Conservation (phyloP, 2,888 invertebrate genomes). For the Coelogynopora nodosa region DNA sequence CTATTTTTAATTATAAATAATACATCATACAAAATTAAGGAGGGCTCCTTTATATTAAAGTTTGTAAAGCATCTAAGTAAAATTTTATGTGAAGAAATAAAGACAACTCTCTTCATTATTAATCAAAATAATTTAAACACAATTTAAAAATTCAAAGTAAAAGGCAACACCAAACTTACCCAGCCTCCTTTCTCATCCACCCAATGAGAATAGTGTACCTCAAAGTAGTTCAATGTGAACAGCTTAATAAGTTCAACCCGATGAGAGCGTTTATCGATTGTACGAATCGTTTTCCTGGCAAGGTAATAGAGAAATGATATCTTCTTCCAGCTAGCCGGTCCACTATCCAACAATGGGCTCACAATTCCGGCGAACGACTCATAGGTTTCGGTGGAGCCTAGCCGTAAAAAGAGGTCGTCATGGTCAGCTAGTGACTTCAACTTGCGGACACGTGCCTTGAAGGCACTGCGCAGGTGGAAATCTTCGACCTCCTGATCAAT, state of each 20-base stretch:
- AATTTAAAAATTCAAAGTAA: too few species aligned
- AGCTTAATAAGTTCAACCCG: neutral
- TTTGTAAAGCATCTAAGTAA: too few species aligned
- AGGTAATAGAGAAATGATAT: neutral
- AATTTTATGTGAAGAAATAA: too few species aligned
- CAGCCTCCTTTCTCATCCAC: neutral
- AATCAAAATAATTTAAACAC: too few species aligned
- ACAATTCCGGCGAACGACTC: neutral
- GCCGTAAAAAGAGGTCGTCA: neutral
- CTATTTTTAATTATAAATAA: too few species aligned
- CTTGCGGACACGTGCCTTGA: neutral
- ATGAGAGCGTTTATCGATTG: neutral
- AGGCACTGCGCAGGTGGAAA: constrained; percentile 20
- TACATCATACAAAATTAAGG: too few species aligned
- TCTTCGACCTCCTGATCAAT: too few species aligned
- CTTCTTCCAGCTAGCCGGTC: neutral
- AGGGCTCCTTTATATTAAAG: too few species aligned
- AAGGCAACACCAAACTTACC: too few species aligned
- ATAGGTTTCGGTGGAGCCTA: neutral
- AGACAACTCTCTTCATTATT: too few species aligned
- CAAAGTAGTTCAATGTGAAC: neutral
- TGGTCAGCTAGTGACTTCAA: neutral
- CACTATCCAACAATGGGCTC: neutral
- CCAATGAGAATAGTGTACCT: neutral
- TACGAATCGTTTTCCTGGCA: neutral